Conservation (phyloP, 2,113 vertebrate species). For the Camelus bactrianus region DNA sequence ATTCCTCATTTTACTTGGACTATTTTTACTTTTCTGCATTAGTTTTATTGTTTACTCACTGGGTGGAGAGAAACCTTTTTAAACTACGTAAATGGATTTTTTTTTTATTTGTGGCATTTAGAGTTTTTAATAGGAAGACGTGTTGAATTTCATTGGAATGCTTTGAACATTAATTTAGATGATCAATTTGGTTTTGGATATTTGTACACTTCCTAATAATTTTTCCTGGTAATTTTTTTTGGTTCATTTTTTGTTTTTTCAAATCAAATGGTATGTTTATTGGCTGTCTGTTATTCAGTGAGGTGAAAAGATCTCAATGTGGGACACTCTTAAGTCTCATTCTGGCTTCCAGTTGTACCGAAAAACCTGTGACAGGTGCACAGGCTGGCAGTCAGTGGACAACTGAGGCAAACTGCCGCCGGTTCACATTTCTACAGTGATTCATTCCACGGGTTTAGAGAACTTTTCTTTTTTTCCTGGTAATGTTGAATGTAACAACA, state of each 20-base stretch:
- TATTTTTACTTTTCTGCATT: background rate
- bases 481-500: background rate
- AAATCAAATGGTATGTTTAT: too few relatives aligned
- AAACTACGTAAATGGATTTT: background rate
- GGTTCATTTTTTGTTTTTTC: too few relatives aligned
- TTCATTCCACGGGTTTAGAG: too few relatives aligned
- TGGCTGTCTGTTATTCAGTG: too few relatives aligned
- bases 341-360: too few relatives aligned
- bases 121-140: background rate
- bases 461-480: background rate
- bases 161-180: conserved; percentile 8
- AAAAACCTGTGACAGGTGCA: too few relatives aligned
- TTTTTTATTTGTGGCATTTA: conserved; percentile 38
- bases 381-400: too few relatives aligned
- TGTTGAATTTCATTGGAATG: background rate
- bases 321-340: too few relatives aligned
- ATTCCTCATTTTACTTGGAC: background rate
- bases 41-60: conserved; percentile 27
- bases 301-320: too few relatives aligned
- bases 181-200: conserved; percentile 2
- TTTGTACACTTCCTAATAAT: conserved; percentile 29
- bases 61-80: background rate
- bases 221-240: background rate
- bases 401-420: too few relatives aligned
- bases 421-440: too few relatives aligned